phyloP scores from a whole-genome alignment of 2,113 vertebrate species.

The Turnix velox region DNA sequence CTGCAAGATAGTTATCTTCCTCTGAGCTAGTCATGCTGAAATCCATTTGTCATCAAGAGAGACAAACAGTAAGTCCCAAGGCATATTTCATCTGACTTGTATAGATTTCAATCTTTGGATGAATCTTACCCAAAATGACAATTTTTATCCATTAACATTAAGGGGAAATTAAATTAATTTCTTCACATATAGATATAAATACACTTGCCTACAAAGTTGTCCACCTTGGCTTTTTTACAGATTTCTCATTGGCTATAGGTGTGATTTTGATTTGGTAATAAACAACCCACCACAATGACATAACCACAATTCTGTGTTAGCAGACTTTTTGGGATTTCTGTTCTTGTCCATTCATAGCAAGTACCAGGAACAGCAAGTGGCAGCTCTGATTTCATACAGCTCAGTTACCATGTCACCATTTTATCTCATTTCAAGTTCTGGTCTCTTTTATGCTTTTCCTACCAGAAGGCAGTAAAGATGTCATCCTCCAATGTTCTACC shows the following conservation, averaged over 20 bases:
- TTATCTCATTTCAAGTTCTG: not conserved
- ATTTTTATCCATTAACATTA: not conserved
- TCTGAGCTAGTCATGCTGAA: not conserved
- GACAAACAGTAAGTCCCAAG: not conserved
- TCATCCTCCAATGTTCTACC: not conserved
- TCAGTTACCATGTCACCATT: not conserved
- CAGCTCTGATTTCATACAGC: not conserved
- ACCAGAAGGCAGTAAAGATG: not conserved
- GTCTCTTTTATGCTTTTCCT: not conserved
- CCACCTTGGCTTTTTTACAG: not conserved
- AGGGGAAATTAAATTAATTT: not conserved
- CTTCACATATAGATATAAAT: not conserved
- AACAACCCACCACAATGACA: not conserved
- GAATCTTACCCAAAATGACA: not conserved
- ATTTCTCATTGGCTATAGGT: not conserved
- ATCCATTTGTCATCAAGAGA: not conserved
- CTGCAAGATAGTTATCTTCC: not conserved
- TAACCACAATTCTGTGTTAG: not conserved
- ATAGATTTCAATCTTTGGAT: not conserved
- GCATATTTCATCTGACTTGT: not conserved
- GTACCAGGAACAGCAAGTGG: not conserved
- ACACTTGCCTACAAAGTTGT: not conserved
- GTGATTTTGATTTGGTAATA: not conserved
- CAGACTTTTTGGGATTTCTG: not conserved
- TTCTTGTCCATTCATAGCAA: not conserved